Evolutionary conservation across 1,140 invertebrate species (phyloP).

Genomic region (Pomacea maculata): DNA sequence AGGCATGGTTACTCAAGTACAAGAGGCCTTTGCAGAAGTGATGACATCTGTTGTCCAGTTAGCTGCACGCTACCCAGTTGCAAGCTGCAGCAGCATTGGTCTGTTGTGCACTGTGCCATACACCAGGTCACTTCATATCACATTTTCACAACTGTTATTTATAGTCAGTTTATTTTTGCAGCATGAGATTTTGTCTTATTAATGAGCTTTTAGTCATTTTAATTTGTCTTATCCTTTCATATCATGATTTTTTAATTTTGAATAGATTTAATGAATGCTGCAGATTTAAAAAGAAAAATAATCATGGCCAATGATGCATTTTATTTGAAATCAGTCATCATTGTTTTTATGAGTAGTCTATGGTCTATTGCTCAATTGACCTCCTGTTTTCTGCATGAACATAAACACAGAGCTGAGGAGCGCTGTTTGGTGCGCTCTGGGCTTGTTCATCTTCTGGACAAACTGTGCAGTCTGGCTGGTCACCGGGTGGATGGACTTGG

Average conservation of each 20-base stretch:
- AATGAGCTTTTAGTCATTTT: no score
- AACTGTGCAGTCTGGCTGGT: constrained; percentile 61
- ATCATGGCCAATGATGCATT: no score
- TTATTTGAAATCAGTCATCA: no score
- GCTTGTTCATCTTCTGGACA: constrained; percentile 63
- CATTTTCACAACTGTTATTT: no score
- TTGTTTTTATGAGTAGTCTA: no score
- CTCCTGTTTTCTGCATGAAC: neutral
- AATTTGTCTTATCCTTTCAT: no score
- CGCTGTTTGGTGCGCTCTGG: constrained; percentile 63
- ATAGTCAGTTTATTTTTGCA: no score
- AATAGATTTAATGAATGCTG: no score
- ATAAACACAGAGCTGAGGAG: constrained; percentile 59
- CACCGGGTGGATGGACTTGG: constrained; percentile 41
- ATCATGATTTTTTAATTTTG: no score
- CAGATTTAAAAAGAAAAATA: no score
- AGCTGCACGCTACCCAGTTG: constrained; percentile 59
- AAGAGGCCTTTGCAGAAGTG: constrained; percentile 62
- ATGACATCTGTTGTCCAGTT: constrained; percentile 64
- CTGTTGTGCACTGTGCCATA: constrained; percentile 65
- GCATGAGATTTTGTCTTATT: no score
- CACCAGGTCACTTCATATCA: constrained; percentile 49
- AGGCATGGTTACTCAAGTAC: constrained; percentile 59
- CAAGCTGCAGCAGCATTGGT: constrained; percentile 63
- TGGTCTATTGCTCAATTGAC: neutral